These are phyloP conservation scores for Iguana delicatissima DNA, from an alignment of 2,797 vertebrate genomes.

Conservation along the genomic window DNA sequence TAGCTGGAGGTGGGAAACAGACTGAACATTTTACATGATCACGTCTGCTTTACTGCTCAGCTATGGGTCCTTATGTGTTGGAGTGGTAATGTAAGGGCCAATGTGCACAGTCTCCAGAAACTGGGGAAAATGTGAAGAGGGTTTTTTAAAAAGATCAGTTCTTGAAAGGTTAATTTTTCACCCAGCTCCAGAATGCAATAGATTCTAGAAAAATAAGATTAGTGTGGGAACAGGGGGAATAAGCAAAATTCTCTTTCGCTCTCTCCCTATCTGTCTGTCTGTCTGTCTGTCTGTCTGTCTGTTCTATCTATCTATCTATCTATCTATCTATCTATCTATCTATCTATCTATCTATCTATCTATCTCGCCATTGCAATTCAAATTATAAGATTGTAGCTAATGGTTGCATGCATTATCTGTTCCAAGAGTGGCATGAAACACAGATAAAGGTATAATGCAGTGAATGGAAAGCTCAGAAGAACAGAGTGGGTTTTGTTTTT, in stretches of 20 bases:
- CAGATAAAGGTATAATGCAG: constrained; percentile 57
- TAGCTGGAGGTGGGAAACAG: neutral
- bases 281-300: too few species aligned
- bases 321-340: neutral
- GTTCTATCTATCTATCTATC: neutral
- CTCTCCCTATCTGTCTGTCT: too few species aligned
- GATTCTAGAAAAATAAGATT: neutral
- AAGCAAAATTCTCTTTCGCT: too few species aligned
- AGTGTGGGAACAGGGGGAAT: too few species aligned
- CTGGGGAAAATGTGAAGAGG: neutral
- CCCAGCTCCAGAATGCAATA: constrained; percentile 17
- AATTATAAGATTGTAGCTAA: constrained; percentile 57
- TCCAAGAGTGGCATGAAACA: constrained; percentile 63
- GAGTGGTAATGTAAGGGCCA: neutral
- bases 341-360: neutral
- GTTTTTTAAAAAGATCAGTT: constrained; percentile 29
- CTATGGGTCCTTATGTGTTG: too few species aligned
- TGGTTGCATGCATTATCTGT: constrained; percentile 52
- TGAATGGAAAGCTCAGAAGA: constrained; percentile 70
- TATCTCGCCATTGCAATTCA: constrained; percentile 38
- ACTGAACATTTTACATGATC: neutral
- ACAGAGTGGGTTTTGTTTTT: constrained; percentile 23
- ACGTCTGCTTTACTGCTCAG: neutral
- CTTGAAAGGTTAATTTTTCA: constrained; percentile 22
- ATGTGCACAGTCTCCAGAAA: neutral